Evolutionary conservation across 2,797 vertebrate species (phyloP).

Genomic region (Lutjanus argentimaculatus): DNA sequence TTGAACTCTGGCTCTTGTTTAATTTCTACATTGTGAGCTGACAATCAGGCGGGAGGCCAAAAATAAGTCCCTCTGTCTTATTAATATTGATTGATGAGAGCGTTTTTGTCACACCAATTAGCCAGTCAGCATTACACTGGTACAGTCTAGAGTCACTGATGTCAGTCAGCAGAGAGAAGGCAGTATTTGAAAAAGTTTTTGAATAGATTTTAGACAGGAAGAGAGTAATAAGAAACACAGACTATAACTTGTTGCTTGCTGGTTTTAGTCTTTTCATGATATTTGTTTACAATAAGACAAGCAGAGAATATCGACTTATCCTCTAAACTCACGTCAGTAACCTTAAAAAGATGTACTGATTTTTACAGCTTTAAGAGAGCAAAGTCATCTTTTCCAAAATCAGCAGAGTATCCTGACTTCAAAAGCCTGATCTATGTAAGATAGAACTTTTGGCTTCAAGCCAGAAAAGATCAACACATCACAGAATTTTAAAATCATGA

Average conservation of each 20-base stretch:
- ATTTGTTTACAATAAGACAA: background rate
- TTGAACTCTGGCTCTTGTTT: too few species aligned
- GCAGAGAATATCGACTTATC: background rate
- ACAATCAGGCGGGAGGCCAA: too few species aligned
- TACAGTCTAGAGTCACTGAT: too few species aligned
- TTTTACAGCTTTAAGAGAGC: constrained; percentile 1
- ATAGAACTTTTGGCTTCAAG: constrained; percentile 34
- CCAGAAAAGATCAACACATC: constrained; percentile 33
- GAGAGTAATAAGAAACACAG: background rate
- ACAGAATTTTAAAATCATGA: constrained; percentile 28
- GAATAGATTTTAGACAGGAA: background rate
- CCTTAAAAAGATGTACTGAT: background rate
- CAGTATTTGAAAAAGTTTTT: background rate
- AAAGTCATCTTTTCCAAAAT: constrained; percentile 14
- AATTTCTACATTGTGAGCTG: too few species aligned
- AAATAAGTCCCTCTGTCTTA: too few species aligned
- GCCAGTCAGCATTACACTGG: too few species aligned
- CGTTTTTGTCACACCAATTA: too few species aligned
- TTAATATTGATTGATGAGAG: too few species aligned
- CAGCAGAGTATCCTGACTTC: constrained; percentile 7
- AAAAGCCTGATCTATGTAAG: constrained; percentile 31
- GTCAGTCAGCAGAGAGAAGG: too few species aligned
- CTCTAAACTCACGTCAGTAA: background rate
- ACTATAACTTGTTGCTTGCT: background rate
- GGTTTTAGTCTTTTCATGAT: constrained; percentile 13